Conservation (phyloP, 2,797 vertebrate genomes). For the Pampus argenteus region DNA sequence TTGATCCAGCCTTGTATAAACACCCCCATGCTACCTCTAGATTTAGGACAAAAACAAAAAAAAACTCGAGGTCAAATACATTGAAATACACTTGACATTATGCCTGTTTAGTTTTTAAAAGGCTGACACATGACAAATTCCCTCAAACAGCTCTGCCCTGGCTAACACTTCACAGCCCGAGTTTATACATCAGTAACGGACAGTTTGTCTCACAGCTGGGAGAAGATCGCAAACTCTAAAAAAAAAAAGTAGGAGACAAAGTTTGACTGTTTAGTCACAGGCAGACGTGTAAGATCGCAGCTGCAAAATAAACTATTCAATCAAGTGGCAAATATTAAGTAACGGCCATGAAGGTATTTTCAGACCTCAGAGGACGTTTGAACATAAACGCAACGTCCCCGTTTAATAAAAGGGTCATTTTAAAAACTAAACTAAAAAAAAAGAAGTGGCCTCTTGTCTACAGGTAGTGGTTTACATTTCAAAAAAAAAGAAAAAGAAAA, state of each 20-base stretch:
- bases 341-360: conserved; percentile 35
- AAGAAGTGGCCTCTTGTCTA: conserved; percentile 44
- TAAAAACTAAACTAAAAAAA: conserved; percentile 3
- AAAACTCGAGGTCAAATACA: conserved; percentile 63
- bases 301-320: conserved; percentile 52
- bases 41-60: conserved; percentile 54
- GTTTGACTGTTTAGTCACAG: conserved; percentile 45
- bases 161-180: conserved; percentile 55
- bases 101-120: conserved; percentile 56
- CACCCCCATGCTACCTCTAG: conserved; percentile 80
- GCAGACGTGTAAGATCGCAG: conserved; percentile 48
- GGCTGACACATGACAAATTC: conserved; percentile 51
- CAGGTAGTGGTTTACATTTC: conserved; percentile 80
- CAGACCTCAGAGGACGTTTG: conserved; percentile 32
- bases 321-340: conserved; percentile 63
- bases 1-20: conserved; percentile 74
- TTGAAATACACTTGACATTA: conserved; percentile 61
- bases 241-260: conserved; percentile 48
- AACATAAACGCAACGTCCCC: conserved; percentile 41
- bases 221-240: conserved; percentile 44
- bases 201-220: conserved; percentile 21
- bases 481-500: too few relatives aligned
- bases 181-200: conserved; percentile 34
- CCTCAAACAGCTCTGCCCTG: conserved; percentile 59
- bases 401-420: conserved; percentile 19